Conservation (phyloP, 64 coral and sea anemone genomes). For the Astreopora myriophthalma region DNA sequence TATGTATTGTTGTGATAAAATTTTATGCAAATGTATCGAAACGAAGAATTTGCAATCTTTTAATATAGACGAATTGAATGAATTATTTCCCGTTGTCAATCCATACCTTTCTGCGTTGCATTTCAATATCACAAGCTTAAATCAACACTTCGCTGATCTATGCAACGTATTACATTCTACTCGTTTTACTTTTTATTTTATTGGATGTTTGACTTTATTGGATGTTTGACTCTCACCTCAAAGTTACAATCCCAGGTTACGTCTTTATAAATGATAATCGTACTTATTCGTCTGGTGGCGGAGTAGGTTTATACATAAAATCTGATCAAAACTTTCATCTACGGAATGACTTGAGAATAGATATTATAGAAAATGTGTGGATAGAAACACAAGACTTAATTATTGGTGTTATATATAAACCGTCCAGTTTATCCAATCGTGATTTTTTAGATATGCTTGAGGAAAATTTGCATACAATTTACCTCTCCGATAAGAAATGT, state of each 20-base stretch:
- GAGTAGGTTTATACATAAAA: neutral
- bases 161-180: neutral
- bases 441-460: conserved; percentile 42
- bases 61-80: neutral
- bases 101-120: neutral
- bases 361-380: conserved; percentile 28
- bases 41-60: neutral
- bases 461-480: conserved; percentile 20
- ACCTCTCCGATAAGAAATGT: conserved; percentile 15
- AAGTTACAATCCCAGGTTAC: neutral
- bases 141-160: neutral
- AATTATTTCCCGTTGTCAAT: neutral
- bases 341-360: neutral
- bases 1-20: too few species aligned
- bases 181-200: neutral
- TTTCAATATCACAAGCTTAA: neutral
- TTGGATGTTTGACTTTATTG: neutral
- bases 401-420: conserved; percentile 40
- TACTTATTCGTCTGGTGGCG: neutral
- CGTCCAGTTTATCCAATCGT: conserved; percentile 26
- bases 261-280: neutral
- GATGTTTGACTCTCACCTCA: neutral
- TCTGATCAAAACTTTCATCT: neutral
- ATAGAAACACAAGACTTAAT: conserved; percentile 39
- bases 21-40: too few species aligned